Conservation (phyloP, 2,888 invertebrate genomes). For the Pediacus dermestoides region DNA sequence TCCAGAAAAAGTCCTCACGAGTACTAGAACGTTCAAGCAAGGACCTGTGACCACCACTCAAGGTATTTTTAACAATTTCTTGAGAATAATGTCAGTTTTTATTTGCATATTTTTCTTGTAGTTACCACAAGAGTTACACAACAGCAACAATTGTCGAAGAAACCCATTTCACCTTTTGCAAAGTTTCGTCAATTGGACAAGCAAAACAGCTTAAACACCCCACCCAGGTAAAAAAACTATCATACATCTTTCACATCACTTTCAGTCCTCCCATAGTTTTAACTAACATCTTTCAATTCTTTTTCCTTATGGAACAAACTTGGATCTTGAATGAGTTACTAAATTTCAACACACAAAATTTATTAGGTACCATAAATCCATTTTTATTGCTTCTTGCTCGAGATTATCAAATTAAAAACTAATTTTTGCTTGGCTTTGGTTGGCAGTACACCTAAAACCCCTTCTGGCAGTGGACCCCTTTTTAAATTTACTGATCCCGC, state of each 20-base stretch:
- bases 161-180: slow-evolving; percentile 81
- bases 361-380: too few relatives aligned
- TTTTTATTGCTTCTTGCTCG: too few relatives aligned
- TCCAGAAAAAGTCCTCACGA: slow-evolving; percentile 39
- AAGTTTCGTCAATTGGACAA: slow-evolving; percentile 90
- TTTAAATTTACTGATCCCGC: slow-evolving; percentile 91
- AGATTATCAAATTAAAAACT: too few relatives aligned
- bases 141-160: slow-evolving; percentile 51
- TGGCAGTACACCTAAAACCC: slow-evolving; percentile 71
- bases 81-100: neutral
- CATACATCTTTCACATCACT: neutral
- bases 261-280: neutral
- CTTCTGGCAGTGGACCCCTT: slow-evolving; percentile 65
- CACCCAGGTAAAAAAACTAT: slow-evolving; percentile 66
- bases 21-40: slow-evolving; percentile 37
- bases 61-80: slow-evolving; percentile 26
- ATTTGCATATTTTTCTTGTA: slow-evolving; percentile 22
- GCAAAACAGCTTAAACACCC: slow-evolving; percentile 70
- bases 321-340: too few relatives aligned
- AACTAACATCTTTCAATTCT: too few relatives aligned
- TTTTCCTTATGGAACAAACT: too few relatives aligned
- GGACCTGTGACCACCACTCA: slow-evolving; percentile 41
- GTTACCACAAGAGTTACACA: slow-evolving; percentile 41
- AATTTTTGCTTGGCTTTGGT: slow-evolving; percentile 34
- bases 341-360: too few relatives aligned